Evolutionary conservation across 2,113 vertebrate species (phyloP), one percentile per base, ranked within the genome.

Genomic region (Lucifuga dentata): DNA sequence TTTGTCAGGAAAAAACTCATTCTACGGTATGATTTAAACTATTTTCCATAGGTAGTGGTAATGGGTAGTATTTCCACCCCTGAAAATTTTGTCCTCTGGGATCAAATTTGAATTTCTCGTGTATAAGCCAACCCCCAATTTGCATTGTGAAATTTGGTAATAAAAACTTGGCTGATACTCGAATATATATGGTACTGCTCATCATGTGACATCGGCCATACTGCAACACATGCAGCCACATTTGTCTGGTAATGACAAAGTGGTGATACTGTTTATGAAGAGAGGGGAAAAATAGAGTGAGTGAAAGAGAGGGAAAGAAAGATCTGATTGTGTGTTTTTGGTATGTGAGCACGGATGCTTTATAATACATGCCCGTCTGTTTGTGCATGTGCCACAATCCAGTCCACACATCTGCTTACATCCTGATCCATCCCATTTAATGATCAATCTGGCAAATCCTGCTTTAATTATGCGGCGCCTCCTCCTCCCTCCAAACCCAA

Each of bases 381-480:
- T 52, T 62, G 76, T 51, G 15, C 11, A 39, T 35, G 20, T 46
- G 46, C n/a, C 23, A 48, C 55, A 48, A 7, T n/a, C n/a, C 13
- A 48, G 8, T n/a, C n/a, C 13, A 8, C 61, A 60, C 46, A 50
- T 84, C 52, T 76, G 51, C 68, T 76, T 50, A 57, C 51, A 50
- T 71, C 67, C 24, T 0, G 21, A 83, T 72, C 38, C 71, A 39
- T 19, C 48, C 58, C 73, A 77, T 85, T 85, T 79, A 77, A 82
- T 57, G 63, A 83, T 80, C 82, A 78, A 81, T 86, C 80, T 76
- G 33, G 57, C 51, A 86, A 80, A 82, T 81, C 66, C 71, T 36
- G 49, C 59, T 78, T 84, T 86, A 88, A 86, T 84, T 84, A 87
- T 81, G 67, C 86, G 76, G 23, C 50, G 58, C 57, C 46, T 76